phyloP scores from a whole-genome alignment of 2,797 vertebrate genomes.

The Cryptoprocta ferox region DNA sequence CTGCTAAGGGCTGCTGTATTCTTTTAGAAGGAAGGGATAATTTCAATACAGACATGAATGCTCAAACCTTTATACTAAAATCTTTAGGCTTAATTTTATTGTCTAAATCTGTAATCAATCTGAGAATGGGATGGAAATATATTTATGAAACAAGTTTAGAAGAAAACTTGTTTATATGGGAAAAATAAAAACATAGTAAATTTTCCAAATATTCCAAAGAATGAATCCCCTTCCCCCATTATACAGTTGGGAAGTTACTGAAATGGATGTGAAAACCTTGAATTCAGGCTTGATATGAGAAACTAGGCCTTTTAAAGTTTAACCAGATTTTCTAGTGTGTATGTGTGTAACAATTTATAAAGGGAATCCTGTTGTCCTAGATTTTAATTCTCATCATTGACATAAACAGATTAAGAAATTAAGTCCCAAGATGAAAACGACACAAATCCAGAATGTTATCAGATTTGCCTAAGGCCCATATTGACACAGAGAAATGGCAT shows the following conservation, averaged over 20 bases:
- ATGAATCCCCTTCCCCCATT: not conserved
- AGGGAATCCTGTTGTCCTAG: not conserved
- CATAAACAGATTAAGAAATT: not conserved
- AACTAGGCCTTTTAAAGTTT: not conserved
- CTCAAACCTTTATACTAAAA: not conserved
- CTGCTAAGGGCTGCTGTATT: not conserved
- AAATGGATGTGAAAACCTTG: slow-evolving; percentile 14
- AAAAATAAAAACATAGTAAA: not conserved
- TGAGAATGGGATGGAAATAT: not conserved
- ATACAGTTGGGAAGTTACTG: not conserved
- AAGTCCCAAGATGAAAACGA: not conserved
- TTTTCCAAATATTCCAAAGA: not conserved
- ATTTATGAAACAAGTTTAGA: slow-evolving; percentile 9
- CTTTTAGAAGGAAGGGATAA: not conserved
- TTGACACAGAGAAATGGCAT: not conserved
- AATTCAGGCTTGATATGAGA: not conserved
- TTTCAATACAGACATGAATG: accelerated
- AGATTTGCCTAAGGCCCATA: not conserved
- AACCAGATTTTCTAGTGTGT: not conserved
- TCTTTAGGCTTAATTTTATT: not conserved
- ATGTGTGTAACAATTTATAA: not conserved
- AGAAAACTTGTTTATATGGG: not conserved
- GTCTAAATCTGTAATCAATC: not conserved
- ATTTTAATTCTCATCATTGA: not conserved
- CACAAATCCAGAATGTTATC: not conserved